Base-by-base conservation (phyloP, 2,888 invertebrate species). In the Drosophila sordidapex region DNA sequence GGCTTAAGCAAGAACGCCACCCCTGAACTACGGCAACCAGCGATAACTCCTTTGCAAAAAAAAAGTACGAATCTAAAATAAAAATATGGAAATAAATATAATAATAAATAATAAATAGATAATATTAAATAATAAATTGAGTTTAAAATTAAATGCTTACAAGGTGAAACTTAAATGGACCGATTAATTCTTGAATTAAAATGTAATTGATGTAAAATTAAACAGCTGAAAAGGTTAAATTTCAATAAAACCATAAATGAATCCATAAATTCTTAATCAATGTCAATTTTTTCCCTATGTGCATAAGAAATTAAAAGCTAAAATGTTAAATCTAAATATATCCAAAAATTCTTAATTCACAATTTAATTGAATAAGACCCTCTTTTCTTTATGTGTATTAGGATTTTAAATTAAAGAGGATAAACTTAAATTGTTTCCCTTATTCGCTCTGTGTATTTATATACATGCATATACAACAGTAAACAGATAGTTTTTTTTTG, bases 41-140 rank as follows among this genome's bases (percentile, higher is more conserved):
- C 53, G 60, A 75, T 69, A 68, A 65, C 67, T 56, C 63, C 52
- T 21, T 4, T 52, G 33, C n/a, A 7, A 51, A 11, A 27, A 21
- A 51, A 29, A 38, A 38, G 7, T 18, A 38, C 38, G 18, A 38
- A 18, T 38, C 38, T 18, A 7, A 18, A 38, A 38, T 38, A 18
- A 38, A 18, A 18, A 38, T 8, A 38, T 38, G 2, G 7, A 18
- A 7, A 36, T 36, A 36, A 18, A 38, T 38, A 38, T 7, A 8
- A 38, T 18, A 38, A 38, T 18, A 18, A 38, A 38, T 38, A 38
- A 13, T 38, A 38, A 38, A 38, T 38, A 38, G 4, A 35, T 35
- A 35, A 18, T 18, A 38, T 38, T 38, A 18, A 38, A 8, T 18
- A 38, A 8, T 38, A 8, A 38, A 18, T 18, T 36, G 4, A 36